phyloP scores from a whole-genome alignment of 2,888 invertebrate genomes.

The Drosophila vallismaia region DNA sequence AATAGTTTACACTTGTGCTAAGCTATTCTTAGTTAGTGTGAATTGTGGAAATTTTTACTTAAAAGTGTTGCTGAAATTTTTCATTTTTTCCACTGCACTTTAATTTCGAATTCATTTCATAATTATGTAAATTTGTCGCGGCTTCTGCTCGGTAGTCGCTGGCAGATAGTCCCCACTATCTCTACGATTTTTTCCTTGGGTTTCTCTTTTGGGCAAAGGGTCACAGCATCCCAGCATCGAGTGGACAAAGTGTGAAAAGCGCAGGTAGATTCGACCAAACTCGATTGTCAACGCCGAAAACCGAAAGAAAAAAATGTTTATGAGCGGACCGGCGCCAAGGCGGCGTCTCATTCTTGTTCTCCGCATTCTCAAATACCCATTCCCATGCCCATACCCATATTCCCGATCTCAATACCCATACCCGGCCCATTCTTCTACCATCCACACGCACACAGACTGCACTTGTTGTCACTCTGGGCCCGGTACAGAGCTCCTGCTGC shows the following conservation, averaged over 20 bases:
- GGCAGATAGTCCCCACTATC: conserved; percentile 23
- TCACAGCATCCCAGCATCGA: conserved; percentile 58
- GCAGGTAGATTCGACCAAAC: conserved; percentile 61
- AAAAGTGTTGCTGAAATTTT: background rate
- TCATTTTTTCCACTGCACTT: conserved; percentile 17
- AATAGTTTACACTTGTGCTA: background rate
- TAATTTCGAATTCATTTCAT: conserved; percentile 51
- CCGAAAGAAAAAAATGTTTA: conserved; percentile 66
- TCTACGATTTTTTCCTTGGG: background rate
- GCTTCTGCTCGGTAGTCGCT: conserved; percentile 63
- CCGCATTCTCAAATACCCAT: conserved; percentile 1
- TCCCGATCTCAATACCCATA: background rate
- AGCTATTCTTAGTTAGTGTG: background rate
- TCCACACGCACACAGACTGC: conserved; percentile 14
- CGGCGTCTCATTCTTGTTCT: conserved; percentile 53
- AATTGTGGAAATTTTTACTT: conserved; percentile 1
- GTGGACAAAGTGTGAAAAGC: conserved; percentile 70
- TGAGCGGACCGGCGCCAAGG: conserved; percentile 75
- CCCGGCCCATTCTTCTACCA: conserved; percentile 7
- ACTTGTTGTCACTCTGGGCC: conserved; percentile 63
- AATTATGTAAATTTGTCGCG: conserved; percentile 79
- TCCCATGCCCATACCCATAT: background rate
- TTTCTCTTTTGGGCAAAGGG: conserved; percentile 1
- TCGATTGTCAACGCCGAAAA: conserved; percentile 55
- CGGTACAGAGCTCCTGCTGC: conserved; percentile 65